Base-by-base conservation (phyloP, 2,113 vertebrate species). In the Chauna torquata region DNA sequence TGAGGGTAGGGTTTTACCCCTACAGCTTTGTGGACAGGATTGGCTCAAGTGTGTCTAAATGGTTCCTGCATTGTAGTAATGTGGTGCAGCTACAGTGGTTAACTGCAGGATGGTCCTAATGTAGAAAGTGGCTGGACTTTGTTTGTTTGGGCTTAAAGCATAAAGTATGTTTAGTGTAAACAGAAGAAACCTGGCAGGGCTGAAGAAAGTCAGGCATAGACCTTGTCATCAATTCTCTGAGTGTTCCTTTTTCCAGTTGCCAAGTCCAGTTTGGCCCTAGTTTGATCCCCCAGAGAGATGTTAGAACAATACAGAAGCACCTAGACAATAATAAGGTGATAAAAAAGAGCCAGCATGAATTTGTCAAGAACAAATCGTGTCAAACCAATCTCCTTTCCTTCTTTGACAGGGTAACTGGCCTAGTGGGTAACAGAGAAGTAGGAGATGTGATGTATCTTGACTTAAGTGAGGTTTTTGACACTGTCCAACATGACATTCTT, bases 381-480 rank as follows among this genome's bases (percentile, higher is more conserved):
- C 96, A 97, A 90, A 93, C 71, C 64, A 93, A 94, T 94, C 76
- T 95, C 30, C 62, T 93, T 92, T 92, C 85, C 50, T 86, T 47
- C 88, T 94, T 66, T 97, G 95, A 96, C 85, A 64, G 55, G 59
- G 68, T 88, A 96, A 88, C 93, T 90, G 79, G 90, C 94, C 76
- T 92, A 70, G 88, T 96, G 90, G 79, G 74, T 93, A 92, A 75
- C 59, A 55, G 55, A 93, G 79, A 77, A 86, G 68, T 66, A 81
- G 79, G 87, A 97, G 96, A 97, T 86, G 79, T 96, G 96, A 97
- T 97, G 64, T 77, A 47, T 94, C 79, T 90, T 96, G 96, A 97
- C 96, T 96, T 62, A 66, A 94, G 88, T 88, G 92, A 96, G 85
- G 95, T 82, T 96, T 96, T 93, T 97, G 95, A 90, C 92, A 70